phyloP scores from a whole-genome alignment of 2,888 invertebrate species.

The Acrocyrtus sp. region DNA sequence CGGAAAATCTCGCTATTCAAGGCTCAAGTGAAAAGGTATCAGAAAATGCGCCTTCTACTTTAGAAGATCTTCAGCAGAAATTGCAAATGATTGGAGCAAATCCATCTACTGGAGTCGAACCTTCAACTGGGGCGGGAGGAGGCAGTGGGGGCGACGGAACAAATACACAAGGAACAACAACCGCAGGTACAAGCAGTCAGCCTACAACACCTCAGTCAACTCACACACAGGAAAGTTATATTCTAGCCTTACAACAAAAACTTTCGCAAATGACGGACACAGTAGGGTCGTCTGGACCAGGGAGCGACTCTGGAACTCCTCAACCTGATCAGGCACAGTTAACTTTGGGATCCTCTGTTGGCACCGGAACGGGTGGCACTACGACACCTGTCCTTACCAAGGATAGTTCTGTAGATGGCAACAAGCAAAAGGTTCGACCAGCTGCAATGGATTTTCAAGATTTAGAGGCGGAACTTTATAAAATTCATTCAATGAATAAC shows the following conservation, averaged over 20 bases:
- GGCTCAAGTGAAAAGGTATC: constrained; percentile 25
- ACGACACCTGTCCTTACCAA: constrained; percentile 50
- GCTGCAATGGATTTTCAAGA: constrained; percentile 65
- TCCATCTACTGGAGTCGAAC: constrained; percentile 66
- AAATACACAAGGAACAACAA: constrained; percentile 29
- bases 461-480: constrained; percentile 67
- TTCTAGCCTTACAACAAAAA: constrained; percentile 78
- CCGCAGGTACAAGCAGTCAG: constrained; percentile 69
- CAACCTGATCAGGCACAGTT: constrained; percentile 39
- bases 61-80: constrained; percentile 72
- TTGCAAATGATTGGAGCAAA: constrained; percentile 70
- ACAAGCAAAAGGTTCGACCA: constrained; percentile 60
- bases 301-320: constrained; percentile 49
- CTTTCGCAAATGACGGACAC: constrained; percentile 66
- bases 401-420: constrained; percentile 9
- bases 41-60: constrained; percentile 67
- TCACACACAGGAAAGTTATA: constrained; percentile 75
- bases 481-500: constrained; percentile 66
- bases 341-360: constrained; percentile 37
- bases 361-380: constrained; percentile 39
- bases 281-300: constrained; percentile 31
- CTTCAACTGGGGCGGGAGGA: constrained; percentile 63
- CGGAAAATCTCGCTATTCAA: constrained; percentile 4
- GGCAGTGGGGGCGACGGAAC: constrained; percentile 20
- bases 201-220: constrained; percentile 75